A percentile compares a stretch with the other conserved stretches of the same genome.
These are phyloP conservation scores for Hylyphantes graminicola DNA, from an alignment of 1,140 invertebrate genomes.

Conservation along the genomic window DNA sequence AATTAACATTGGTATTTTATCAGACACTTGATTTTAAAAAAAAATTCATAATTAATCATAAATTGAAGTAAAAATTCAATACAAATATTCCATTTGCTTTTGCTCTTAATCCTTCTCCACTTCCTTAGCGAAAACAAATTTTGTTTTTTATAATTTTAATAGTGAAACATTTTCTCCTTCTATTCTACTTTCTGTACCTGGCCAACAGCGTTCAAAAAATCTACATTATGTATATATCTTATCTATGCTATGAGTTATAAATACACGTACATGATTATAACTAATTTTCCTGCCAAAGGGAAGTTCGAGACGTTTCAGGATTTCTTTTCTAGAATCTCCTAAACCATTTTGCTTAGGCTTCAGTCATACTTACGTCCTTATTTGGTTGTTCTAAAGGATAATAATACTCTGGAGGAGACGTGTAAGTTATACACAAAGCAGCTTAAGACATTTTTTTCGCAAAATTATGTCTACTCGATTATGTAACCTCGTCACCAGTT, in stretches of 20 bases:
- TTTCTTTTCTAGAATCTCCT: constrained; percentile 40
- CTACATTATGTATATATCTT: constrained; percentile 61
- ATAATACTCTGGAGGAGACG: constrained; percentile 40
- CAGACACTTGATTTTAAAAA: too few relatives aligned
- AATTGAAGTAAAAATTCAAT: background rate
- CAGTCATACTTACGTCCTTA: constrained; percentile 18
- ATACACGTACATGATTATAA: constrained; percentile 59
- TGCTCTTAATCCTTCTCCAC: constrained; percentile 23
- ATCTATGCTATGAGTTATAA: constrained; percentile 60
- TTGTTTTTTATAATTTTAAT: constrained; percentile 54
- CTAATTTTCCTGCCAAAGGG: constrained; percentile 59
- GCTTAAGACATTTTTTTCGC: constrained; percentile 9
- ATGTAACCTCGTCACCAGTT: constrained; percentile 15
- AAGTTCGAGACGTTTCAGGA: constrained; percentile 43
- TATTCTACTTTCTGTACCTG: constrained; percentile 60
- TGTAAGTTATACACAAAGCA: constrained; percentile 34
- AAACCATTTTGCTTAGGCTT: constrained; percentile 28
- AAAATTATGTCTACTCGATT: constrained; percentile 23
- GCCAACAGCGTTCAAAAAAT: constrained; percentile 58
- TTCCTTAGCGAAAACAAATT: constrained; percentile 55
- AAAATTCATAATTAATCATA: background rate
- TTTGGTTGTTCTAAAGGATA: constrained; percentile 50
- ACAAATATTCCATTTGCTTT: constrained; percentile 15
- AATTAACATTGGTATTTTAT: too few relatives aligned
- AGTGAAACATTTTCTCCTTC: constrained; percentile 57